Evolutionary conservation across 2,888 invertebrate species (phyloP), one percentile per base, ranked within the genome.

Genomic region (Phengaris arion): DNA sequence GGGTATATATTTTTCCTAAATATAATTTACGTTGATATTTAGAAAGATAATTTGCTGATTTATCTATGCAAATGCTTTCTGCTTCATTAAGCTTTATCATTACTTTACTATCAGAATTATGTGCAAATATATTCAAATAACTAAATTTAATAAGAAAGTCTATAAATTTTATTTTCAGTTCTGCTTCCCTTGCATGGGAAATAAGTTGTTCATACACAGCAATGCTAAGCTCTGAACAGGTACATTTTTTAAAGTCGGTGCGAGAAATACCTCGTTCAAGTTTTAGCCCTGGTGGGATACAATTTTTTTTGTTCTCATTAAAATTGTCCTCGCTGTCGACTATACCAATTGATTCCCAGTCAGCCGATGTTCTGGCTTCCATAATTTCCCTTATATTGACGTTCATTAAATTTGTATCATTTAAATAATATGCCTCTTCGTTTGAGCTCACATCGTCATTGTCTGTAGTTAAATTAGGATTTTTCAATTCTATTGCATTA

Each of bases 131-230:
- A 82, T 86, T 88, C 35, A 90, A 83, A 80, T 88, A 83, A 77
- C 87, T 82, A 77, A 81, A 90, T 64, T 83, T 85, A 57, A 92
- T 85, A 70, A 87, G 80, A 80, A 91, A 92, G 79, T 90, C 85
- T 57, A 92, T 82, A 59, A 87, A 83, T 84, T 90, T 92, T 8
- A 78, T 79, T 79, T 86, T 90, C 74, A 92, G 79, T 80, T 92
- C 92, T 46, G 93, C 92, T 82, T 87, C 85, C 78, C 81, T 80
- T n/a, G 93, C 90, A 76, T 93, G 93, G 77, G 88, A 79, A 75
- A 91, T 85, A 9, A 93, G 82, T 82, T 93, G 92, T 77, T 91
- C 89, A 79, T 83, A 86, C 80, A 92, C 87, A 55, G 83, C 83
- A 59, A 92, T 86, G 76, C 87, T 87, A 77, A 93, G 82, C 76